These are phyloP conservation scores for Protobothrops flavoviridis DNA, from an alignment of 2,113 vertebrate genomes.

Conservation along the genomic window DNA sequence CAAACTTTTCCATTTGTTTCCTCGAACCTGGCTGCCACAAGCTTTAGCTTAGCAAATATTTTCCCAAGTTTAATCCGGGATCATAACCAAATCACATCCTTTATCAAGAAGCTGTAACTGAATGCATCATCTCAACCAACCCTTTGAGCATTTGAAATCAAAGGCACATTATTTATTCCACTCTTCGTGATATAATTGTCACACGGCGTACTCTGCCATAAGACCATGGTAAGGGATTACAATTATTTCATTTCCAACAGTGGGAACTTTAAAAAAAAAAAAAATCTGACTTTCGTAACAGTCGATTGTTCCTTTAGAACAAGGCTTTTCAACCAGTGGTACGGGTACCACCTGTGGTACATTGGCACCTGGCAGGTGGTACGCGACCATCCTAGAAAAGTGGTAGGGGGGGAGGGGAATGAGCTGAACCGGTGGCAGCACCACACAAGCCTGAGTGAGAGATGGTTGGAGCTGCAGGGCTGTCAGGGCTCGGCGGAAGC, in stretches of 20 bases:
- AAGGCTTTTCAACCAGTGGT: no score
- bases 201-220: conserved; percentile 53
- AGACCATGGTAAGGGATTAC: conserved; percentile 40
- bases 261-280: conserved; percentile 22
- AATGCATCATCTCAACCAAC: conserved; percentile 52
- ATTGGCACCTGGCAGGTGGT: no score
- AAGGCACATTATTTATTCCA: conserved; percentile 67
- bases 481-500: no score
- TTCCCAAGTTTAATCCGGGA: conserved; percentile 52
- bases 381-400: no score
- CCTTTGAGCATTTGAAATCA: conserved; percentile 62
- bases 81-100: conserved; percentile 47
- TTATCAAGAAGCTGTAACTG: conserved; percentile 60
- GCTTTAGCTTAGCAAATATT: conserved; percentile 42
- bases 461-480: no score
- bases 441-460: no score
- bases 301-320: not conserved
- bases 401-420: no score
- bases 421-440: no score
- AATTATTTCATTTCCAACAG: conserved; percentile 50
- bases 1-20: conserved; percentile 31
- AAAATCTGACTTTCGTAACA: conserved; percentile 40
- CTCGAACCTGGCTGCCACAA: conserved; percentile 45
- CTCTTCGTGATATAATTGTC: conserved; percentile 69
- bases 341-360: no score